Evolutionary conservation across 2,888 invertebrate species (phyloP), one percentile per base, ranked within the genome.

Genomic region (Timema podura): DNA sequence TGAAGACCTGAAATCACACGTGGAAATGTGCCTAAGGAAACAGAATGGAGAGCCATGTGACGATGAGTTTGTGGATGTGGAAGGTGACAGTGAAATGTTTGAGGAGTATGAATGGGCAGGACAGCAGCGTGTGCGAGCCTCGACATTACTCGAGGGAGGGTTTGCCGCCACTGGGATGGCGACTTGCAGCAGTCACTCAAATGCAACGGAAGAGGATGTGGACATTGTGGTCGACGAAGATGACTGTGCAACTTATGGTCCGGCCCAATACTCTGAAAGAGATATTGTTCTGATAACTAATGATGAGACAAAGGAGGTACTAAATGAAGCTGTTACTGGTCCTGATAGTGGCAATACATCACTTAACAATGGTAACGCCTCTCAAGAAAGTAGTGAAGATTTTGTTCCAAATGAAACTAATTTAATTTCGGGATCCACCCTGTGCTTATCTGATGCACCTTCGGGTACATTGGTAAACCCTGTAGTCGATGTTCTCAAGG

Each of bases 71-170:
- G 77, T 57, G 73, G 75, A n/a, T 70, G 76, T 71, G 47, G 69
- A 69, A 44, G 69, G 45, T 0, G 49, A 64, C n/a, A 64, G 11
- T 9, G 86, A 85, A 72, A 85, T 82, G 66, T 90, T 85, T 78
- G 91, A 95, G 75, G 95, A 95, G 79, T 96, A 96, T 81, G 91
- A 92, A 78, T 96, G 96, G 96, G 66, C 65, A 47, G 65, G 65
- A 5, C 65, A 65, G 48, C 46, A 7, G n/a, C 9, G 66, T 44
- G 48, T 66, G 48, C 49, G 66, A 6, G 48, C 47, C 13, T 48
- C 48, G 0, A 44, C 65, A 6, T 47, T 65, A 0, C 8, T 65
- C 10, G 30, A 16, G 44, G 66, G 66, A 47, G 66, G 66, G 8
- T 65, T 47, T 48, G 65, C 65, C 13, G 65, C 65, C 5, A 6